phyloP scores from a whole-genome alignment of 2,113 vertebrate species.

The Microcebus ravelobensis region DNA sequence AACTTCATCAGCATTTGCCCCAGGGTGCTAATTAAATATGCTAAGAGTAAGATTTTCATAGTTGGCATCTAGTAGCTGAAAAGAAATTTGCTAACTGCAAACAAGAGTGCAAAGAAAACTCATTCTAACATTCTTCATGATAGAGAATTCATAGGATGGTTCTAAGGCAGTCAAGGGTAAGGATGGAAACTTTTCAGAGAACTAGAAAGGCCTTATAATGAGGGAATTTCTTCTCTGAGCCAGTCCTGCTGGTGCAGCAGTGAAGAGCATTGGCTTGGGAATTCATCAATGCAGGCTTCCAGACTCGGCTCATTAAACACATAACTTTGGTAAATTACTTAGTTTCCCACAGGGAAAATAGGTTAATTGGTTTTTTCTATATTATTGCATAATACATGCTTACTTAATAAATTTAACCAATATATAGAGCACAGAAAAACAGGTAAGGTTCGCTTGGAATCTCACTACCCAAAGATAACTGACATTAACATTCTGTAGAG shows the following conservation, averaged over 20 bases:
- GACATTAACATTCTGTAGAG: neutral
- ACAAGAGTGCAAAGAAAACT: neutral
- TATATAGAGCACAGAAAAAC: neutral
- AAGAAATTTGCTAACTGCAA: neutral
- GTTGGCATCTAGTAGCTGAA: neutral
- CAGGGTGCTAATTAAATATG: constrained; percentile 52
- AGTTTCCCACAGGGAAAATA: constrained; percentile 10
- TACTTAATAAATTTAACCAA: constrained; percentile 22
- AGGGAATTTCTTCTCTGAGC: neutral
- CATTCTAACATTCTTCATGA: neutral
- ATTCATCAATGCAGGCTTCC: neutral
- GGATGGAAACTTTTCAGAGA: neutral
- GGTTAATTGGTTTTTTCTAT: neutral
- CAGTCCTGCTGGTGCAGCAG: neutral
- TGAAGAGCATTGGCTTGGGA: neutral
- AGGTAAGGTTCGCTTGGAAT: neutral
- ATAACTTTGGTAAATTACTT: constrained; percentile 39
- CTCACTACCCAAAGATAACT: constrained; percentile 3
- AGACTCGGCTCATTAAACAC: constrained; percentile 43
- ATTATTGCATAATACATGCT: constrained; percentile 3
- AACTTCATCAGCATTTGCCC: constrained; percentile 42
- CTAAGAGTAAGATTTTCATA: constrained; percentile 33
- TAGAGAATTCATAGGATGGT: neutral
- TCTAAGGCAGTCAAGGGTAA: neutral
- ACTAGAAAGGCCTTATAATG: neutral